Percentiles rank a stretch among this genome's conserved stretches.
These are phyloP conservation scores for Triops cancriformis DNA, from an alignment of 1,140 invertebrate genomes.

Conservation along the genomic window DNA sequence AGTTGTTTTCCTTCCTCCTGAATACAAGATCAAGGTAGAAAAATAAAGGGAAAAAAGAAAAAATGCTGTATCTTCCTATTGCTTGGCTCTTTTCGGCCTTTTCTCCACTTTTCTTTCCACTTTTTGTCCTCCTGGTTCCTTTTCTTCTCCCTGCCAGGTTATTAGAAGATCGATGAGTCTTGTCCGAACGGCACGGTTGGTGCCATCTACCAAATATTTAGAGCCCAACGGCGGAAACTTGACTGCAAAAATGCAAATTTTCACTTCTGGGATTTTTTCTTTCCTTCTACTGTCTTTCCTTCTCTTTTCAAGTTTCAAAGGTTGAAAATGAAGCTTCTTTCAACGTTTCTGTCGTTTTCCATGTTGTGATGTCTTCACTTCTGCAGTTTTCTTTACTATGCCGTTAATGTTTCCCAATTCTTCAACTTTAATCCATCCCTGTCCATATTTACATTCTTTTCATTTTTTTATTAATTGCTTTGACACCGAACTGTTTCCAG, in stretches of 20 bases:
- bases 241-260: background rate
- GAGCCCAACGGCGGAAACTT: background rate
- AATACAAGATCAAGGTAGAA: background rate
- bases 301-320: background rate
- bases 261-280: too few species aligned
- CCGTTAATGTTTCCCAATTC: too few species aligned
- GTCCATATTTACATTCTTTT: too few species aligned
- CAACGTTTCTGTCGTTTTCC: background rate
- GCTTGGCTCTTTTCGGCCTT: background rate
- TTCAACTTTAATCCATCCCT: too few species aligned
- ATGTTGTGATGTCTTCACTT: background rate
- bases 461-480: too few species aligned
- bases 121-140: background rate
- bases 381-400: background rate
- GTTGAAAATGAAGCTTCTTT: background rate
- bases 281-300: too few species aligned
- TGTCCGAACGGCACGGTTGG: background rate
- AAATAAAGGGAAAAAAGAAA: background rate
- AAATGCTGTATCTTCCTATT: background rate
- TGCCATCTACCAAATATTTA: conserved; percentile 1
- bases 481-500: too few species aligned
- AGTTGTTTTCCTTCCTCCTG: background rate
- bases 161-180: background rate
- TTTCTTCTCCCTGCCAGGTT: background rate
- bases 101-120: background rate